A percentile compares a stretch with the other conserved stretches of the same genome.
These are phyloP conservation scores for Boloria euphrosyne DNA, from an alignment of 2,888 invertebrate genomes.

Conservation along the genomic window DNA sequence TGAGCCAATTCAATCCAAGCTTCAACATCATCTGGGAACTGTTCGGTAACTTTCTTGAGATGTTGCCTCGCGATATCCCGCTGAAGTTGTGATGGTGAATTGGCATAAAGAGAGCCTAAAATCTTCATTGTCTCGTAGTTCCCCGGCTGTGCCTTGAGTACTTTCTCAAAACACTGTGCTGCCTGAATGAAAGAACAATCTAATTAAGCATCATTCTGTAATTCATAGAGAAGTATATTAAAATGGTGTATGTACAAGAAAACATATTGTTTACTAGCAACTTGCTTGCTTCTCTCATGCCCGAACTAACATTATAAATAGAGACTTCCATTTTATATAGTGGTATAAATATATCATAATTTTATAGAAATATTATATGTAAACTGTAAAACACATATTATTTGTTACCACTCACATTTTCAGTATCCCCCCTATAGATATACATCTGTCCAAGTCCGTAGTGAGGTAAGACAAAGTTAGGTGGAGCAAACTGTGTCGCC, in stretches of 20 bases:
- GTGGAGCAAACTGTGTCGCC: constrained; percentile 98
- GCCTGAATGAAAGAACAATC: constrained; percentile 83
- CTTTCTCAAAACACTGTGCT: constrained; percentile 99
- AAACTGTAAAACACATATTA: background rate
- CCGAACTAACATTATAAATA: too few relatives aligned
- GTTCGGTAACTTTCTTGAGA: constrained; percentile 96
- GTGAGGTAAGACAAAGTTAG: constrained; percentile 97
- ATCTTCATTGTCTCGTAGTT: constrained; percentile 99
- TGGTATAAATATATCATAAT: too few relatives aligned
- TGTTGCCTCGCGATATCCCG: constrained; percentile 96
- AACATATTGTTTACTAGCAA: too few relatives aligned
- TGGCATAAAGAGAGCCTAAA: constrained; percentile 97
- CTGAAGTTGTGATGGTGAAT: constrained; percentile 93
- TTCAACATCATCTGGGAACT: constrained; percentile 98
- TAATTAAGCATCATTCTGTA: background rate
- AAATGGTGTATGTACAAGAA: too few relatives aligned
- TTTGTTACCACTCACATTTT: constrained; percentile 86
- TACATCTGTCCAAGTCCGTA: constrained; percentile 99
- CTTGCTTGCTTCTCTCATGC: too few relatives aligned
- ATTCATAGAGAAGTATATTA: background rate
- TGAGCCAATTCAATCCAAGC: constrained; percentile 99
- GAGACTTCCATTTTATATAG: too few relatives aligned
- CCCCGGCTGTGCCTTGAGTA: constrained; percentile 97
- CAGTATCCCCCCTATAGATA: constrained; percentile 96
- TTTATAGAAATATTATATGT: background rate